Base-by-base conservation (phyloP, 2,888 invertebrate genomes). In the Tromatobia lineatoria region DNA sequence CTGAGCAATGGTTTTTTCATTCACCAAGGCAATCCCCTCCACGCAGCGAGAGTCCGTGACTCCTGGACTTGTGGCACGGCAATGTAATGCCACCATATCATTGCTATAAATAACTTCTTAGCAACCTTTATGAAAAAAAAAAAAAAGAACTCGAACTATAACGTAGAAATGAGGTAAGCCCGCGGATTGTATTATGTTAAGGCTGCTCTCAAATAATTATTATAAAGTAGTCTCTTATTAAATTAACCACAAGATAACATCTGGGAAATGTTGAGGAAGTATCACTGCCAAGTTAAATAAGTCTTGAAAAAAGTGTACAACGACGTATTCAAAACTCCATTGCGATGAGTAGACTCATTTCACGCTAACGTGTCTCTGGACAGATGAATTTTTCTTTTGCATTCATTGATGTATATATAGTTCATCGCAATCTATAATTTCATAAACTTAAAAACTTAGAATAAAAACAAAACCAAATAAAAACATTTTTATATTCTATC, bases 31-130 rank as follows among this genome's bases (percentile, higher is more conserved):
- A 57, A 23, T 54, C 23, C 71, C 38, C 57, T 42, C 57, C 25
- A 59, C 15, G n/a, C 38, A 15, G 45, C 45, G 23, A 69, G 52
- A 45, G 45, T 47, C 67, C 66, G 57, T 25, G 54, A 66, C 61
- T 73, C 50, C 61, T 73, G 42, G 77, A 77, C 50, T 69, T 50
- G 10, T 71, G 76, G 76, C 76, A 76, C 42, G 73, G 34, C 71
- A 20, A 66, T 67, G 57, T 67, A 45, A 76, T 67, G 71, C 71
- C 80, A 76, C 66, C 57, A 67, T 61, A 83, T 83, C 80, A 83
- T 73, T 83, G 29, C 83, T 83, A 83, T 80, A 80, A 83, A 83
- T 83, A 83, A 69, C 74, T 10, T 50, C n/a, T 54, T 75, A 47
- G 69, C 75, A 76, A 80, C 83, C 67, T 83, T 76, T 80, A 52